Percentiles rank a stretch among this genome's conserved stretches.
phyloP scores from a whole-genome alignment of 2,888 invertebrate genomes.

The Odontothrips loti region DNA sequence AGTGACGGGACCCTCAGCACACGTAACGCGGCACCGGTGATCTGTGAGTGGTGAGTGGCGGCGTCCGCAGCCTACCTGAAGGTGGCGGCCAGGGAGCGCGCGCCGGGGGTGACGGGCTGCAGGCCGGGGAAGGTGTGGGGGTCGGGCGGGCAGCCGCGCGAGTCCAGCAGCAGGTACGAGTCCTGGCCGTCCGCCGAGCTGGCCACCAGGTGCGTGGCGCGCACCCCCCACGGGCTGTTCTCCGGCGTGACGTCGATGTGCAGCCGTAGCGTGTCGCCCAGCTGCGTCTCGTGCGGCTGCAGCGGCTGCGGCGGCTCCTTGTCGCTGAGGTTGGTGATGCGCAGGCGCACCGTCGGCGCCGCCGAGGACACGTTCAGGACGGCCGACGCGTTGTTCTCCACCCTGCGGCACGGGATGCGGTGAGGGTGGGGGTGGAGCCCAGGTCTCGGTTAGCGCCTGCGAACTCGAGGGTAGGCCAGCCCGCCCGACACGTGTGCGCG shows the following conservation, averaged over 20 bases:
- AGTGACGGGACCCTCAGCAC: background rate
- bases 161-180: conserved; percentile 66
- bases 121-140: conserved; percentile 58
- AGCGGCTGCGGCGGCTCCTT: conserved; percentile 40
- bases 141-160: conserved; percentile 76
- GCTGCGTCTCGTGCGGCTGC: conserved; percentile 52
- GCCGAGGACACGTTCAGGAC: conserved; percentile 42
- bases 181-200: conserved; percentile 70
- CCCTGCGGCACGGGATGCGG: conserved; percentile 29
- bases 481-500: too few species aligned
- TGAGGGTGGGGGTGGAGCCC: too few species aligned
- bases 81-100: conserved; percentile 39
- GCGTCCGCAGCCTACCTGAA: conserved; percentile 35
- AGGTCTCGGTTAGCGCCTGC: too few species aligned
- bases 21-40: too few species aligned
- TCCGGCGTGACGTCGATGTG: conserved; percentile 53
- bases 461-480: too few species aligned
- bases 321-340: conserved; percentile 44
- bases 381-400: conserved; percentile 31
- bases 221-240: conserved; percentile 45
- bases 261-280: conserved; percentile 63
- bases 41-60: too few species aligned
- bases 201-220: conserved; percentile 74
- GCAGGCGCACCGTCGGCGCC: conserved; percentile 45
- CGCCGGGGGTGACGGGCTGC: conserved; percentile 40